Evolutionary conservation across 2,113 vertebrate genomes (phyloP).

Genomic region (Strix uralensis): DNA sequence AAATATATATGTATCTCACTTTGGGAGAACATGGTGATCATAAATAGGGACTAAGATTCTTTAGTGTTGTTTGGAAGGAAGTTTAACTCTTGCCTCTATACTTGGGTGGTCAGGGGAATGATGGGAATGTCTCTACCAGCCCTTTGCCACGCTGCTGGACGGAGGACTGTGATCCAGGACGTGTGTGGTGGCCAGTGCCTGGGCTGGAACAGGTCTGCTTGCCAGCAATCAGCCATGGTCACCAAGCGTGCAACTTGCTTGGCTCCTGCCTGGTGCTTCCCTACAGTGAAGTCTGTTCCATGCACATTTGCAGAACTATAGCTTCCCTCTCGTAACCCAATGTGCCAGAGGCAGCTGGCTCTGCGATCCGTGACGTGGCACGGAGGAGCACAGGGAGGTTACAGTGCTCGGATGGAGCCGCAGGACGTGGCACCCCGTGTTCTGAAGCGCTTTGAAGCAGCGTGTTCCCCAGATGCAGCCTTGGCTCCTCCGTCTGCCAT

Average conservation of each 20-base stretch:
- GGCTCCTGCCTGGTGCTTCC: not conserved
- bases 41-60: not conserved
- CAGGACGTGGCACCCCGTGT: accelerated
- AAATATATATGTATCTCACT: not conserved
- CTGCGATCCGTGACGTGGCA: accelerated
- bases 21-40: not conserved
- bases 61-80: not conserved
- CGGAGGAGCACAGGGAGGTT: accelerated
- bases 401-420: accelerated
- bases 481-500: not conserved
- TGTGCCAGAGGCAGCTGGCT: not conserved
- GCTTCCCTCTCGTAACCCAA: accelerated
- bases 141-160: not conserved
- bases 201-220: not conserved
- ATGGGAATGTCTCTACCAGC: not conserved
- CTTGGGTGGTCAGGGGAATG: not conserved
- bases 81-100: not conserved
- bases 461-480: not conserved
- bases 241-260: accelerated
- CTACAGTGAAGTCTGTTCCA: accelerated
- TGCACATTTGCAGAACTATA: not conserved
- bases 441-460: not conserved
- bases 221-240: accelerated
- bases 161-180: accelerated
- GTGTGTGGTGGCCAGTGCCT: not conserved